Conservation (phyloP, 2,888 invertebrate genomes). For the Villa cingulata region DNA sequence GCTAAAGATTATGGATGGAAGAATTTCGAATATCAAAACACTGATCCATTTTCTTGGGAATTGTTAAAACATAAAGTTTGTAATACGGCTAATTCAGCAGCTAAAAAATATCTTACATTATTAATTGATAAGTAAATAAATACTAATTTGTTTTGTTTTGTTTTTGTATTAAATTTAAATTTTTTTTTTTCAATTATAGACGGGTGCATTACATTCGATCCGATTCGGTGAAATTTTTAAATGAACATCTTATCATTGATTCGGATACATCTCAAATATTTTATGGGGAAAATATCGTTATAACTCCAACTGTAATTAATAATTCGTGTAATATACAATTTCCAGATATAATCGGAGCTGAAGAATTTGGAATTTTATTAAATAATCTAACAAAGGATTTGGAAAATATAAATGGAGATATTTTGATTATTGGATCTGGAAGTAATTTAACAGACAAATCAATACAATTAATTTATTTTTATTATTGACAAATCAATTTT, state of each 20-base stretch:
- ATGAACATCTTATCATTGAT: not conserved
- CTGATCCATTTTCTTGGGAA: too few species aligned
- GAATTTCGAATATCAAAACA: too few species aligned
- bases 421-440: constrained; percentile 1
- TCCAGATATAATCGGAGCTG: constrained; percentile 1
- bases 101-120: too few species aligned
- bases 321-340: not conserved
- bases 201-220: not conserved
- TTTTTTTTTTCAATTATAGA: not conserved
- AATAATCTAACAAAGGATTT: too few species aligned
- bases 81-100: too few species aligned
- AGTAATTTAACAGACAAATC: not conserved
- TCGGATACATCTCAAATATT: not conserved
- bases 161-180: too few species aligned
- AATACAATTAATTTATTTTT: too few species aligned
- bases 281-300: not conserved
- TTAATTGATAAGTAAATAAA: too few species aligned
- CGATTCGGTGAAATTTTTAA: not conserved
- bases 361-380: not conserved
- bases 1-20: too few species aligned
- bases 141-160: too few species aligned
- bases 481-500: too few species aligned
- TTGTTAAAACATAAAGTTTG: too few species aligned
- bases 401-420: not conserved
- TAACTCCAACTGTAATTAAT: not conserved